phyloP scores from a whole-genome alignment of 2,113 vertebrate genomes.

The Xenopus laevis region DNA sequence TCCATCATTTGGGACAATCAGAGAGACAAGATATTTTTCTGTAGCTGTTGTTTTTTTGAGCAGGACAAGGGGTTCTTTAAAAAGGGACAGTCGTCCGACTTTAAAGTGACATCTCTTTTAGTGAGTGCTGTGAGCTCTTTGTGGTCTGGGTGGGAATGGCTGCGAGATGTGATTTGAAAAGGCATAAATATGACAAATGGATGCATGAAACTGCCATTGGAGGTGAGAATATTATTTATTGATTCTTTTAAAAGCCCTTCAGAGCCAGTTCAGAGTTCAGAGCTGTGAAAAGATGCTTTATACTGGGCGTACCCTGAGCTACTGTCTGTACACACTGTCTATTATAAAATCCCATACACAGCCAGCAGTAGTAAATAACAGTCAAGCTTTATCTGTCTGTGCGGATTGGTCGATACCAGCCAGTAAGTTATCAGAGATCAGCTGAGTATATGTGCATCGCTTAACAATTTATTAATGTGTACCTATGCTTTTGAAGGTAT shows the following conservation, averaged over 20 bases:
- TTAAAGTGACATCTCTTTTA: no score
- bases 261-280: no score
- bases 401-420: no score
- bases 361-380: not conserved
- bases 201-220: slow-evolving; percentile 2
- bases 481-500: no score
- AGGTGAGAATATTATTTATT: slow-evolving; percentile 40
- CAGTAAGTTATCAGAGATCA: no score
- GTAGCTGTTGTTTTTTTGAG: not conserved
- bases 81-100: not conserved
- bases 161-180: not conserved
- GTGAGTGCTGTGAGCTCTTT: not conserved
- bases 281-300: slow-evolving; percentile 10
- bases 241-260: slow-evolving; percentile 22
- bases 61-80: no score
- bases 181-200: slow-evolving; percentile 30
- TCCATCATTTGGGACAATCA: slow-evolving; percentile 22
- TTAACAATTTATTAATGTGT: no score
- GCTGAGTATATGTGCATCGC: no score
- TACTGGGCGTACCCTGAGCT: not conserved
- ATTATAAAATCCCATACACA: not conserved
- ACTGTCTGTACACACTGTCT: not conserved
- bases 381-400: not conserved
- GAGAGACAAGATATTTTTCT: not conserved
- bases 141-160: not conserved